Base-by-base conservation (phyloP, 2,888 invertebrate species). In the Aporophyla nigra region DNA sequence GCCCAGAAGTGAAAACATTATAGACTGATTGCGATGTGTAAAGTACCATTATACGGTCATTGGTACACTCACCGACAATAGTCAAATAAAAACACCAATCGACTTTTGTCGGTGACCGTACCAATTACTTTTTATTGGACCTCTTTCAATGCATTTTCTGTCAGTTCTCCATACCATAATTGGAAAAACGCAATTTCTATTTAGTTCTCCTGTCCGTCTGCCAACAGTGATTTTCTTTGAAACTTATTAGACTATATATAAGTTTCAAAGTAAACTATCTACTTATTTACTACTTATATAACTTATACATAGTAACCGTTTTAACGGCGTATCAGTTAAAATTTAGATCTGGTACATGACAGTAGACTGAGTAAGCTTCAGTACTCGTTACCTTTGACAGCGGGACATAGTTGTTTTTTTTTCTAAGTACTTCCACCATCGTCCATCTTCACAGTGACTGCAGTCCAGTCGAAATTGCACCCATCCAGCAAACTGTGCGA, bases 141-240 rank as follows among this genome's bases (percentile, higher is more conserved):
- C 21, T 40, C 5, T 27, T 73, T 54, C 14, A 46, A 80, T 73
- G 46, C 54, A 27, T 80, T 62, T 54, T 24, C 33, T 51, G 56
- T 46, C 63, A 51, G 56, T 58, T 63, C 10, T 33, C 33, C 19
- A 56, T 56, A 56, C 0, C 2, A 21, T 80, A 74, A 78, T 78
- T 74, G 56, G 56, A 51, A 63, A 40, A 62, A 58, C 1, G 27
- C 66, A 58, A 56, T 80, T 74, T 9, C n/a, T 66, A n/a, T 43
- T 33, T 51, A n/a, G 49, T 33, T 63, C 21, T 43, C 43, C 27
- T 21, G 21, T 40, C 14, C 5, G 51, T 53, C 56, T 81, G 82
- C 76, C 82, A 81, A 78, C 81, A 81, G 53, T 16, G 10, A 59
- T 81, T 75, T 63, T 24, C 56, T 53, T 78, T 7, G 5, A 27